These are phyloP conservation scores for Rugalucina vietnamica DNA, from an alignment of 2,888 invertebrate genomes.

Conservation along the genomic window DNA sequence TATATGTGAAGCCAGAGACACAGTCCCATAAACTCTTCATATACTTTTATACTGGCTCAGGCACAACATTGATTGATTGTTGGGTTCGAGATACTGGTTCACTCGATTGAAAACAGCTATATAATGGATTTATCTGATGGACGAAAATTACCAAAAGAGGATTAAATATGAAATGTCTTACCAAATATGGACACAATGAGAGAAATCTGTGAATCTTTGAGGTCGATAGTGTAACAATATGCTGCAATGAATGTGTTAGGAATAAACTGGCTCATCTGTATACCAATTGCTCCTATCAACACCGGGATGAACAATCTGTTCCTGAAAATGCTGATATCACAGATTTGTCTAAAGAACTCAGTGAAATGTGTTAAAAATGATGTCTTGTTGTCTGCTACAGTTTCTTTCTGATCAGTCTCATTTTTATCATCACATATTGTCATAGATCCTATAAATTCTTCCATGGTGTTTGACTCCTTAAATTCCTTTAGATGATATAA, in stretches of 20 bases:
- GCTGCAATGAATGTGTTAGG: slow-evolving; percentile 65
- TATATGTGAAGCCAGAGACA: too few species aligned
- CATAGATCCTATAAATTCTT: slow-evolving; percentile 19
- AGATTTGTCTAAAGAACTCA: background rate
- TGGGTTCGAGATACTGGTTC: too few species aligned
- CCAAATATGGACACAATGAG: slow-evolving; percentile 62
- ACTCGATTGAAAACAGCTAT: too few species aligned
- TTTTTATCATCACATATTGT: slow-evolving; percentile 12
- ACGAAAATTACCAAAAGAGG: too few species aligned
- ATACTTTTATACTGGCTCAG: too few species aligned
- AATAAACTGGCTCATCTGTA: slow-evolving; percentile 69
- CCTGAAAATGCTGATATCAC: slow-evolving; percentile 44
- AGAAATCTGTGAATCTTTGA: slow-evolving; percentile 43
- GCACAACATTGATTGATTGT: too few species aligned
- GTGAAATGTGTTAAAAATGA: background rate
- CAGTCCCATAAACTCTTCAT: too few species aligned
- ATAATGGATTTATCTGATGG: too few species aligned
- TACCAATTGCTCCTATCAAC: slow-evolving; percentile 52
- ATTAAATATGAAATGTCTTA: slow-evolving; percentile 29
- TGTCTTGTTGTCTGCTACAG: background rate
- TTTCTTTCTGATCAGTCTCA: background rate
- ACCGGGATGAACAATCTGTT: slow-evolving; percentile 61
- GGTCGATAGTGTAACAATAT: slow-evolving; percentile 52
- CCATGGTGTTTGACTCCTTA: slow-evolving; percentile 18
- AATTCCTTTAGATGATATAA: slow-evolving; percentile 37